phyloP scores from a whole-genome alignment of 2,113 vertebrate species.

The Onychorhynchus coronatus region DNA sequence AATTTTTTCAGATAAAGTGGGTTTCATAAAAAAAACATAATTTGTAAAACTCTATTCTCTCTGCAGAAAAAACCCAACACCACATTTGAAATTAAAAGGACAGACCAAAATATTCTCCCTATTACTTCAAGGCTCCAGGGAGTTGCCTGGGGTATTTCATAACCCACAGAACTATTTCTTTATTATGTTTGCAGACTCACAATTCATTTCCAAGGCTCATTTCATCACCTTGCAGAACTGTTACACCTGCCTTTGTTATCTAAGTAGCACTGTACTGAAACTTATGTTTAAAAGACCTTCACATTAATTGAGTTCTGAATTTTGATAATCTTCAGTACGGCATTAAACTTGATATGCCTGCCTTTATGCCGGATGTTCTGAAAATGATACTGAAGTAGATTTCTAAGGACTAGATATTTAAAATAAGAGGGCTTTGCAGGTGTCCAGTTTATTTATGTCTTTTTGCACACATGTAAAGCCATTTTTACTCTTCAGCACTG shows the following conservation, averaged over 20 bases:
- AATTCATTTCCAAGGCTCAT: background rate
- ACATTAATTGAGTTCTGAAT: background rate
- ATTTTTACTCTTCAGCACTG: background rate
- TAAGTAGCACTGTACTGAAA: background rate
- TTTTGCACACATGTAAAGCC: background rate
- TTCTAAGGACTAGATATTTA: background rate
- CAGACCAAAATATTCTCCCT: background rate
- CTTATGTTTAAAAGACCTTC: background rate
- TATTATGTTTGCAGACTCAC: background rate
- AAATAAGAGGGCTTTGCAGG: background rate
- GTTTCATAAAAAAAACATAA: background rate
- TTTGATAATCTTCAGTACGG: background rate
- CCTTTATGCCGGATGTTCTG: background rate
- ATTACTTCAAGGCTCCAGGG: background rate
- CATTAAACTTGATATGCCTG: background rate
- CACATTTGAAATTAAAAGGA: conserved; percentile 5
- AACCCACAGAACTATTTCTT: background rate
- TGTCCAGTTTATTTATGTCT: background rate
- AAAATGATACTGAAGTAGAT: background rate
- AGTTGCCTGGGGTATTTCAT: background rate
- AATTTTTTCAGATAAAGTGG: background rate
- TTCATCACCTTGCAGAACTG: background rate
- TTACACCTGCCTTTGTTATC: background rate
- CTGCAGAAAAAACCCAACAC: background rate
- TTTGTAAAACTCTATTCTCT: background rate